Base-by-base conservation (phyloP, 2,797 vertebrate genomes). In the Morus bassanus region DNA sequence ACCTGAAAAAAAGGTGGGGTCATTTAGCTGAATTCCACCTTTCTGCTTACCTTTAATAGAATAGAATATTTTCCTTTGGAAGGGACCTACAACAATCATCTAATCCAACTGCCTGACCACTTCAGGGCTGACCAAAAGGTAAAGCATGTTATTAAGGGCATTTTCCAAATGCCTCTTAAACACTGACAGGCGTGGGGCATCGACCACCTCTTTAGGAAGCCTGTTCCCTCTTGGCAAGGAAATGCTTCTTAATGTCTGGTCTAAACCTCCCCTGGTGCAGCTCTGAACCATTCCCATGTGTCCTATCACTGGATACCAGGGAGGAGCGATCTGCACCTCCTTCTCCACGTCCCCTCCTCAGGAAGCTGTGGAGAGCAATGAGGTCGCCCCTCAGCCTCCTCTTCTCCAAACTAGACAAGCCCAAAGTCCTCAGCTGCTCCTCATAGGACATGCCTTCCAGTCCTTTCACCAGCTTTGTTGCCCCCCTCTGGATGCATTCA, bases 211-310 rank as follows among this genome's bases (percentile, higher is more conserved):
- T 50, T 6, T 21, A 43, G 31, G 17, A 67, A 50, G 53, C 14
- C 12, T 65, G 24, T 48, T 65, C 19, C 5, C 10, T 30, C 25
- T 60, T 0, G 0, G 14, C 54, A 64, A 64, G 39, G 9, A 46
- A 54, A 84, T 15, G n/a, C 11, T 64, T 64, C 48, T 28, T 46
- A 33, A 73, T 27, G 15, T 39, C 28, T 3, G 39, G 39, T 8
- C 10, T 73, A 33, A 72, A 54, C 17, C 22, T 73, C 7, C 17
- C 5, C 11, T 35, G 33, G 21, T 0, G 0, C 48, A 50, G 12
- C 19, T 61, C 8, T 61, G 25, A 61, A 43, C 16, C 45, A 23
- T 59, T 48, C 54, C 46, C 31, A 43, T 0, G 0, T 2, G 5
- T 56, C 11, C 30, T 41, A 10, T 31, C 19, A 21, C 35, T 30